Base-by-base conservation (phyloP, 2,797 vertebrate species). In the Carapus acus region DNA sequence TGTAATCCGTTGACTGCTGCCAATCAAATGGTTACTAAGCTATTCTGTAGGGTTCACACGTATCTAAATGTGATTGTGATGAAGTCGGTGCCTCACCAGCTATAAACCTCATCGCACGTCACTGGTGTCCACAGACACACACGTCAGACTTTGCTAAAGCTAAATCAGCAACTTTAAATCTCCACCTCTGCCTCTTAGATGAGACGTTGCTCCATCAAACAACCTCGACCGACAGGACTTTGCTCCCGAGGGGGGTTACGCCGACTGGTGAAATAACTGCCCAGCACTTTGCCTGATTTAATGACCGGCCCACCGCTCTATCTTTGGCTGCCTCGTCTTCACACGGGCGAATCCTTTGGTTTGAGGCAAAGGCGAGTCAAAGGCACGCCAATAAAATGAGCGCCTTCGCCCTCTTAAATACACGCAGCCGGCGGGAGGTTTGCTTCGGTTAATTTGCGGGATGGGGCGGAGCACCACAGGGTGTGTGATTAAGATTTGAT, bases 281-380 rank as follows among this genome's bases (percentile, higher is more conserved):
- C 9, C 8, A 24, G 42, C 40, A 40, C 39, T 53, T 54, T 27
- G 15, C 8, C 29, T 51, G 27, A 61, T 58, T 33, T 44, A 42
- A 58, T 54, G 34, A 54, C 2, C 1, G 43, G 18, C 24, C 17
- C 0, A 45, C 41, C 27, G 27, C 46, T 61, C 5, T 7, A 23
- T 15, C 29, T 33, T 48, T 33, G 33, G 23, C 39, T 38, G 7
- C 3, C 3, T 17, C 54, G 43, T 57, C 59, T 43, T 55, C 36
- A 9, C 16, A 41, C 24, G 45, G 4, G 34, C 34, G n/a, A n/a
- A 7, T n/a, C 34, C 2, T n/a, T 36, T 36, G 34, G 34, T 36
- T n/a, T 36, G 4, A 36, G 34, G 34, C 34, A 36, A 36, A 36
- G 34, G 34, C 34, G n/a, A 36, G 34, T 15, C 34, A 36, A 36